Evolutionary conservation across 2,113 vertebrate species (phyloP), one percentile per base, ranked within the genome.

Genomic region (Brienomyrus longianalis): DNA sequence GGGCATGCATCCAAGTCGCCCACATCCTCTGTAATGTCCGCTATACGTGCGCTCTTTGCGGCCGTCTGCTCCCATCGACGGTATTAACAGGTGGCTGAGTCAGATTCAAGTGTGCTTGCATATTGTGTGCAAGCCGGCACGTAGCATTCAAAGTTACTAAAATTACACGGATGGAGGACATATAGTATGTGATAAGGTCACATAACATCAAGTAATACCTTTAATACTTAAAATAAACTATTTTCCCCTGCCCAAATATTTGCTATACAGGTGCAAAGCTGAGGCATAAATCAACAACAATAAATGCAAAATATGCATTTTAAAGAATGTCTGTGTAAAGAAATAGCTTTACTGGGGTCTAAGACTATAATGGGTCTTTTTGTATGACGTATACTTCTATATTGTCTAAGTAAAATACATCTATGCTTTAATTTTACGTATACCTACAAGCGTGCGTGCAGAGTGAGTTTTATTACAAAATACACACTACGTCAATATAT

Each of bases 91-190:
- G 83, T 84, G 83, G 21, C 43, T 48, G 83, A 21, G 83, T 21
- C 45, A 84, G 17, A 17, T 47, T 47, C 6, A 74, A 45, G 50
- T 7, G 39, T 17, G 17, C 50, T 17, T 19, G 35, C 74, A 62
- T n/a, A 31, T 13, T 35, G 19, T 89, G 91, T 90, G 86, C 80
- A 83, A 27, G 7, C 45, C 66, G 86, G 88, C 91, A 92, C 91
- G 86, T 92, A 90, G 47, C 83, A 54, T 74, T 0, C 43, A 77
- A 54, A 48, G 13, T 52, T 59, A n/a, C 85, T 88, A 90, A 89
- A 92, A 90, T 90, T 59, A 86, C 80, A 43, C 47, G 8, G 31
- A n/a, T 89, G 56, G 56, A 89, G 19, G 19, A 23, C 74, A 77
- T 45, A 45, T 80, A 70, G 52, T 52, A 85, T 47, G 52, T 59